Evolutionary conservation across 2,888 invertebrate genomes (phyloP).

Genomic region (Noctua pronuba): DNA sequence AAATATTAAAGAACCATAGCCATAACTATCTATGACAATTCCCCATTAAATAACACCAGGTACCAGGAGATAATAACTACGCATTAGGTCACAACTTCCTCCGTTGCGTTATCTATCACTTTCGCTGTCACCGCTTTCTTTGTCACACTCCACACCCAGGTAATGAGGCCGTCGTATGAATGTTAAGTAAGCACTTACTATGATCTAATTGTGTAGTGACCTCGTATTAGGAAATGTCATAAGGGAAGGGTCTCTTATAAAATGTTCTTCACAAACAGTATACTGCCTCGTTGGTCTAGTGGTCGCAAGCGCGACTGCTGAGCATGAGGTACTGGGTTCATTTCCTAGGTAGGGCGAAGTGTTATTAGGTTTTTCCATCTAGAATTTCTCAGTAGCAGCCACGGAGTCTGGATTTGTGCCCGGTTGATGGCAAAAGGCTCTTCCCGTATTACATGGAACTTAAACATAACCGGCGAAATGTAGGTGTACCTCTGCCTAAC

Average conservation of each 20-base stretch:
- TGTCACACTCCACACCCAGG: slow-evolving; percentile 51
- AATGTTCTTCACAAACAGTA: background rate
- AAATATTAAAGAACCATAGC: background rate
- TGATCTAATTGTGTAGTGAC: slow-evolving; percentile 47
- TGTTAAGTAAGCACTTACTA: slow-evolving; percentile 51
- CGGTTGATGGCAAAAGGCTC: too few species aligned
- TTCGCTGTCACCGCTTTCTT: slow-evolving; percentile 76
- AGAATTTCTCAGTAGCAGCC: too few species aligned
- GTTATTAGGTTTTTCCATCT: too few species aligned
- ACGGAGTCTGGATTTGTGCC: too few species aligned
- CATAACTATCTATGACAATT: background rate
- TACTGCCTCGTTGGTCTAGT: too few species aligned
- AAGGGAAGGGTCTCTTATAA: background rate
- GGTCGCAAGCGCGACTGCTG: too few species aligned
- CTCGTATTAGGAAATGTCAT: background rate
- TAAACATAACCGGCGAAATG: too few species aligned
- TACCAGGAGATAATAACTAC: slow-evolving; percentile 64
- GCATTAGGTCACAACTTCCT: slow-evolving; percentile 75
- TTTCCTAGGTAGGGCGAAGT: too few species aligned
- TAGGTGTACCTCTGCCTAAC: too few species aligned
- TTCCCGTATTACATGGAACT: too few species aligned
- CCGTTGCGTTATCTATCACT: slow-evolving; percentile 73
- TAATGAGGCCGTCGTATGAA: slow-evolving; percentile 46
- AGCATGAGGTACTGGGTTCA: too few species aligned
- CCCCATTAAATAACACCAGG: slow-evolving; percentile 1